Percentiles rank a stretch among this genome's conserved stretches.
phyloP scores from a whole-genome alignment of 2,113 vertebrate species.

The Mus pahari region DNA sequence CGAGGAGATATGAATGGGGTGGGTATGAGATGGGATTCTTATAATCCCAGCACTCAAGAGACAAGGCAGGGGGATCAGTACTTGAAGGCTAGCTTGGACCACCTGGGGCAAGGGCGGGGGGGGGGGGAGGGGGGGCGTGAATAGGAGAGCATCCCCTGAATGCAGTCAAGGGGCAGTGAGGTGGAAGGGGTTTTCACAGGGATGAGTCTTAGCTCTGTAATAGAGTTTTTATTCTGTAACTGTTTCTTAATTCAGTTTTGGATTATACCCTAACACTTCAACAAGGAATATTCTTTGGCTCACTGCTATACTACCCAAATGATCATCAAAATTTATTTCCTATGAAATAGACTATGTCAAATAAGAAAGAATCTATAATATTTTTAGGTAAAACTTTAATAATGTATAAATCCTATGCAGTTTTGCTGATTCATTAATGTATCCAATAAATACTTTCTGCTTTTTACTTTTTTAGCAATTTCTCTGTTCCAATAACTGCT shows the following conservation, averaged over 20 bases:
- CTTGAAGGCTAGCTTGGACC: not conserved
- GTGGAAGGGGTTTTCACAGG: not conserved
- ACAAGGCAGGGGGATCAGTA: not conserved
- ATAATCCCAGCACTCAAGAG: not conserved
- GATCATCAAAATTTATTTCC: not conserved
- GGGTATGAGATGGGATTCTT: not conserved
- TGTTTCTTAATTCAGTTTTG: not conserved
- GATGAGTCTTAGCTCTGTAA: not conserved
- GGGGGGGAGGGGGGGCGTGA: too few relatives aligned
- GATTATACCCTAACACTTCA: not conserved
- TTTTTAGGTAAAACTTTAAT: conserved; percentile 4
- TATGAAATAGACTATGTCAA: not conserved
- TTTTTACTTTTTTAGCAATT: not conserved
- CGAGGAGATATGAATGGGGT: not conserved
- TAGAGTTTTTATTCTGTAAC: not conserved
- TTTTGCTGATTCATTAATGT: not conserved
- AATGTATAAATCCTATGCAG: not conserved
- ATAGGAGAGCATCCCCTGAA: not conserved
- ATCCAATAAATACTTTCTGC: not conserved
- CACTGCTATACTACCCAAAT: not conserved
- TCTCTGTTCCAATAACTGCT: not conserved
- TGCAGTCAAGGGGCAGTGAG: not conserved
- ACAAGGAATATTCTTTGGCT: conserved; percentile 17
- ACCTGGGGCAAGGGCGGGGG: too few relatives aligned
- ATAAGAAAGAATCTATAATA: not conserved